Percentiles rank a stretch among this genome's conserved stretches.
Conservation (phyloP, 2,113 vertebrate species). For the Bucco capensis region DNA sequence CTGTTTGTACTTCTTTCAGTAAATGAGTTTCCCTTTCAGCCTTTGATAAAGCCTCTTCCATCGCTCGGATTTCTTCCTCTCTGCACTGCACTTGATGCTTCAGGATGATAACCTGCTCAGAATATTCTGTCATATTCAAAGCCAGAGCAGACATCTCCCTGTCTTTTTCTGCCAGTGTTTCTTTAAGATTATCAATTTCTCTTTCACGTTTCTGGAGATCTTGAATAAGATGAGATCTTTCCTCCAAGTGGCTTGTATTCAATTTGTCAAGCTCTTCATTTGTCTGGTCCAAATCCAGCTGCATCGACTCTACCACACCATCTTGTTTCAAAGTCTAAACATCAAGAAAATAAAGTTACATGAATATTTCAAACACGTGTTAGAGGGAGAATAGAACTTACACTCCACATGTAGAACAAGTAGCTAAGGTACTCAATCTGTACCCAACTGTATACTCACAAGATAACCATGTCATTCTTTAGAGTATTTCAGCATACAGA, state of each 20-base stretch:
- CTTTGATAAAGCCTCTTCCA: conserved; percentile 75
- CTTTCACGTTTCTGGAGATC: conserved; percentile 88
- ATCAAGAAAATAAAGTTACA: background rate
- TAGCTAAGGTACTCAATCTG: background rate
- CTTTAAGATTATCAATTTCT: conserved; percentile 84
- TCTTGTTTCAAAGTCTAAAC: conserved; percentile 78
- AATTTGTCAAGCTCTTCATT: conserved; percentile 88
- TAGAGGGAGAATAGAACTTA: background rate
- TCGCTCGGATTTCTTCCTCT: conserved; percentile 76
- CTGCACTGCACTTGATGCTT: conserved; percentile 78
- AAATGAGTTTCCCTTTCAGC: conserved; percentile 73
- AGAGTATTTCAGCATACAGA: background rate
- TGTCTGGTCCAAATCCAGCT: conserved; percentile 84
- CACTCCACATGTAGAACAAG: rapidly evolving
- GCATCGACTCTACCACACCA: conserved; percentile 71
- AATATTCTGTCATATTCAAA: conserved; percentile 75
- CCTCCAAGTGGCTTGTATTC: conserved; percentile 82
- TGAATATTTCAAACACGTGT: background rate
- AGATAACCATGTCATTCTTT: background rate
- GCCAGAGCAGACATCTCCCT: conserved; percentile 77
- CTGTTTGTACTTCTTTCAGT: conserved; percentile 76
- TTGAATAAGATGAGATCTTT: conserved; percentile 85
- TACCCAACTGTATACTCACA: background rate
- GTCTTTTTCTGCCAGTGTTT: conserved; percentile 80
- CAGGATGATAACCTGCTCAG: conserved; percentile 77